Evolutionary conservation across 2,797 vertebrate genomes (phyloP), one percentile per base, ranked within the genome.

Genomic region (Austrolebias charrua): DNA sequence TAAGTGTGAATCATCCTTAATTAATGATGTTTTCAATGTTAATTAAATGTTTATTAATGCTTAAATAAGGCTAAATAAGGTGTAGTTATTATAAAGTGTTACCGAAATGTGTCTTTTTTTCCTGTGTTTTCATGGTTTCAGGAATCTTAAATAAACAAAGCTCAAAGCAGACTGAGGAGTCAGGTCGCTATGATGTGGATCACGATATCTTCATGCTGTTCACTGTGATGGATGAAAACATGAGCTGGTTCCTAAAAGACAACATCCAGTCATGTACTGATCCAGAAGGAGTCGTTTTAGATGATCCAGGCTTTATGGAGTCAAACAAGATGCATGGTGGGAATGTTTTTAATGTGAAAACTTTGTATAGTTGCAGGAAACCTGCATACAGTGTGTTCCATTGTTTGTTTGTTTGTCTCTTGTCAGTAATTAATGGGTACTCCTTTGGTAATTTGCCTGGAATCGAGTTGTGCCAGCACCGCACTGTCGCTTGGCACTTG

Each of bases 311-410:
- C 52, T 98, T 99, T 77, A 59, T 76, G 68, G 90, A 94, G 75
- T 98, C 96, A 67, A 99, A 98, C 83, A 81, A 91, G 84, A 98
- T 97, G 96, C 95, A 97, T 0, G 93, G 97, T 98, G 78, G 87
- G 90, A 47, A n/a, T 3, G 24, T 24, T 24, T 24, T 24, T 24
- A 1, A 24, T 24, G 24, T 24, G 3, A 24, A 24, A 24, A 24
- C 24, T 24, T 24, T 24, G 24, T 24, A 24, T 24, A 2, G 2
- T 24, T 24, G 24, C 24, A 24, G 24, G 24, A 24, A 2, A 24
- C 24, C 24, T 24, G 24, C 24, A 24, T 24, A 24, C 24, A 24
- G 24, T 24, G 24, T 24, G 24, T 3, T 24, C 24, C 3, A 24
- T 24, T 24, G 24, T 24, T 24, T 24, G 24, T 24, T 24, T 24